Base-by-base conservation (phyloP, 2,797 vertebrate species). In the Tenualosa ilisha region DNA sequence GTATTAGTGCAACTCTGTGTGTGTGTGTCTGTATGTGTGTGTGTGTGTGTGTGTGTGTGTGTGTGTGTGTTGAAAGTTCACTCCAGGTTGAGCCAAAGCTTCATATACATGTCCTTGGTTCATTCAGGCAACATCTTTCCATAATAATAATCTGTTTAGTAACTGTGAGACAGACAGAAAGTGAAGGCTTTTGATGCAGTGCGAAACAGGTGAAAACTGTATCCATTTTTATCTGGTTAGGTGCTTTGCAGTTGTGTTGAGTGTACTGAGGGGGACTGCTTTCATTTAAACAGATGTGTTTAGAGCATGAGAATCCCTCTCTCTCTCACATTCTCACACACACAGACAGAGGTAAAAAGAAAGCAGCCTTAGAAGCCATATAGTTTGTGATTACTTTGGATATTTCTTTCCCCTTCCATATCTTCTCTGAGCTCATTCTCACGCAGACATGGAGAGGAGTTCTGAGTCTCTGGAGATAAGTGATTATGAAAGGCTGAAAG, bases 261-360 rank as follows among this genome's bases (percentile, higher is more conserved):
- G 84, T 24, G 1, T 88, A 83, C 89, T 87, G 85, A 81, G 8
- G 82, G 82, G 83, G 82, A 86, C 85, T 88, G 89, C 82, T 90
- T 89, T 89, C 84, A 81, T 89, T 93, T 88, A 81, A 51, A 75
- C 83, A 86, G 50, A 1, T 31, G 91, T 91, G 90, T 93, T 93
- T 93, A 90, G 89, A 89, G 93, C 91, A 92, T 93, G 93, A 94
- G 86, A 26, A 83, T 83, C 49, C n/a, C 26, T 63, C 54, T 31
- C 37, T 63, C 54, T 83, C 49, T 31, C 37, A 53, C 54, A 37
- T 24, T 63, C 59, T 63, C 13, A 8, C n/a, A 24, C 6, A 24
- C 59, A 24, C 22, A 22, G 17, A n/a, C 59, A 63, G 59, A 63
- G n/a, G 31, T 1, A 31, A 1, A 31, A 31, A 31, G 59, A 63